Percentiles rank a stretch among this genome's conserved stretches.
phyloP scores from a whole-genome alignment of 2,113 vertebrate species.

The Carlito syrichta region DNA sequence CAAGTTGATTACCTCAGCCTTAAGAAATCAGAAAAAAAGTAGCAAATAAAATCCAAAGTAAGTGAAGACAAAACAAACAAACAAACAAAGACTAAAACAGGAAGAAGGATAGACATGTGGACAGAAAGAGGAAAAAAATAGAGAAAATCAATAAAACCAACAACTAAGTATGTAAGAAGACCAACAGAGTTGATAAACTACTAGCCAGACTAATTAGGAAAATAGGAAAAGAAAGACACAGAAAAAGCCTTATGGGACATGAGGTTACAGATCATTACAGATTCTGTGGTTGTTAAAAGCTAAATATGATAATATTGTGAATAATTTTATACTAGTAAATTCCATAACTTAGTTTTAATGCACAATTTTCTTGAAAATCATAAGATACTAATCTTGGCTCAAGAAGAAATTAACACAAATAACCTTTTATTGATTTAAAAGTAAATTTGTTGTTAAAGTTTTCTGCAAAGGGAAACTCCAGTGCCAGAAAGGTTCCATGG shows the following conservation, averaged over 20 bases:
- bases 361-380: background rate
- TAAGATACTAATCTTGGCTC: background rate
- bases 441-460: background rate
- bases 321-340: background rate
- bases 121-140: background rate
- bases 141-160: background rate
- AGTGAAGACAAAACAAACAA: background rate
- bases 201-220: background rate
- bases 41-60: background rate
- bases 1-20: background rate
- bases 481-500: background rate
- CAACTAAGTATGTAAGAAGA: background rate
- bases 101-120: background rate
- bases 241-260: background rate
- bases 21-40: background rate
- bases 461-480: background rate
- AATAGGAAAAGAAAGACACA: background rate
- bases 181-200: background rate
- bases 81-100: background rate
- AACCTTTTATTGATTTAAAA: background rate
- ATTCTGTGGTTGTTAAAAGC: background rate
- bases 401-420: background rate
- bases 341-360: background rate
- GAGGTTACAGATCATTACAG: background rate
- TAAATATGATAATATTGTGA: background rate